Evolutionary conservation across 2,888 invertebrate genomes (phyloP).

Genomic region (Cerastoderma edule): DNA sequence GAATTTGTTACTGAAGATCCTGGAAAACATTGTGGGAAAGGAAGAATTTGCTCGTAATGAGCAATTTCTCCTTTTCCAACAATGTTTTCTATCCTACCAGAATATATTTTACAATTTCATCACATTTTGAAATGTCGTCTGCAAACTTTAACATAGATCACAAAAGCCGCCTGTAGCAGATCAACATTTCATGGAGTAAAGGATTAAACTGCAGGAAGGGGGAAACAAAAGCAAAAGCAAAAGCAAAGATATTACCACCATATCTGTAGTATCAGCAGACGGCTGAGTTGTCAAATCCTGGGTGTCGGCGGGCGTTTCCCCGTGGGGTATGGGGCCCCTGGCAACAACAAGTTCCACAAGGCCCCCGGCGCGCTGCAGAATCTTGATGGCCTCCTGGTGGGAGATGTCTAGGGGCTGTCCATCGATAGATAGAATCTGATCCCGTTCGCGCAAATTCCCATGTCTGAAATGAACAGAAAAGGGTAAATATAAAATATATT

Average conservation of each 20-base stretch:
- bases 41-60: too few species aligned
- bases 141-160: too few species aligned
- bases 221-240: neutral
- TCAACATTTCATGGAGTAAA: too few species aligned
- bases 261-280: constrained; percentile 51
- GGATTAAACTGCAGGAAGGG: too few species aligned
- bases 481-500: too few species aligned
- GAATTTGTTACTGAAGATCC: too few species aligned
- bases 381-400: constrained; percentile 91
- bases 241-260: constrained; percentile 37
- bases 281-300: constrained; percentile 64
- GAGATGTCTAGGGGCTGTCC: constrained; percentile 89
- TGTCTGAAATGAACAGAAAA: constrained; percentile 85
- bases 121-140: too few species aligned
- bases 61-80: too few species aligned
- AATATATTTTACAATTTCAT: too few species aligned
- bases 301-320: constrained; percentile 24
- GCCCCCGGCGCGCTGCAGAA: constrained; percentile 90
- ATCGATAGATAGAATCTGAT: constrained; percentile 93
- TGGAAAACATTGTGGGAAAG: too few species aligned
- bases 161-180: too few species aligned
- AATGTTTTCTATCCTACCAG: too few species aligned
- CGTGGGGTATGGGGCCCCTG: constrained; percentile 71
- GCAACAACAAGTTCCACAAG: constrained; percentile 84
- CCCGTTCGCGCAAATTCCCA: constrained; percentile 90